Percentiles rank a stretch among this genome's conserved stretches.
Conservation (phyloP, 2,888 invertebrate species). For the Spodoptera exigua region DNA sequence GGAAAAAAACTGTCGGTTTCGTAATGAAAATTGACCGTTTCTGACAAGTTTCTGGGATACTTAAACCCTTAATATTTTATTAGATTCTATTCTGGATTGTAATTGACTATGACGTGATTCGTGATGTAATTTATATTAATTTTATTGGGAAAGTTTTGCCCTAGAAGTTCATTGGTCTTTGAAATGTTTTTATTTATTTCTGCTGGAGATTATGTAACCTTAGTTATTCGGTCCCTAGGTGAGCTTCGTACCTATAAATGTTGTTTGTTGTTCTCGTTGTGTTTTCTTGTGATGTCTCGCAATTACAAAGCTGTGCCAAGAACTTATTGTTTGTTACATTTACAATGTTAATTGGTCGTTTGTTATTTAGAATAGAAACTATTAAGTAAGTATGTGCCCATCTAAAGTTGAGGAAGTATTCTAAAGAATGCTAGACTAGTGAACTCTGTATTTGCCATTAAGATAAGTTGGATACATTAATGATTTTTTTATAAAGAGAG, state of each 20-base stretch:
- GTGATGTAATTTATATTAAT: constrained; percentile 48
- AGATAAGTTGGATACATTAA: too few species aligned
- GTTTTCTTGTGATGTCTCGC: neutral
- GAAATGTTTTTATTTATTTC: constrained; percentile 16
- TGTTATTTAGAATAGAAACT: too few species aligned
- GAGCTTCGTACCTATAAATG: neutral
- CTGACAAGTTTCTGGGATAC: constrained; percentile 39
- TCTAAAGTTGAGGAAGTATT: too few species aligned
- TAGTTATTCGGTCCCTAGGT: constrained; percentile 7
- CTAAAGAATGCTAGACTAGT: too few species aligned
- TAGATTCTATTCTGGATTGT: constrained; percentile 33
- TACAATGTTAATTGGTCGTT: too few species aligned
- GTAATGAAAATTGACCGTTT: constrained; percentile 55
- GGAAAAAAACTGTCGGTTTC: constrained; percentile 21
- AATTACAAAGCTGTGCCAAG: too few species aligned
- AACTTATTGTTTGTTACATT: too few species aligned
- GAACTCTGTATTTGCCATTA: too few species aligned
- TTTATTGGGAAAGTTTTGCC: constrained; percentile 23
- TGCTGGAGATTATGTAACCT: constrained; percentile 3
- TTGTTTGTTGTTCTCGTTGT: constrained; percentile 1
- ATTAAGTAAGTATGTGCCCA: too few species aligned
- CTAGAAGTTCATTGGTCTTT: constrained; percentile 14
- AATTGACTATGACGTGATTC: constrained; percentile 46
- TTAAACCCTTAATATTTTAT: constrained; percentile 49
- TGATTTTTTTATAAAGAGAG: too few species aligned